Evolutionary conservation across 2,888 invertebrate genomes (phyloP), one percentile per base, ranked within the genome.

Genomic region (Malthinus flaveolus): DNA sequence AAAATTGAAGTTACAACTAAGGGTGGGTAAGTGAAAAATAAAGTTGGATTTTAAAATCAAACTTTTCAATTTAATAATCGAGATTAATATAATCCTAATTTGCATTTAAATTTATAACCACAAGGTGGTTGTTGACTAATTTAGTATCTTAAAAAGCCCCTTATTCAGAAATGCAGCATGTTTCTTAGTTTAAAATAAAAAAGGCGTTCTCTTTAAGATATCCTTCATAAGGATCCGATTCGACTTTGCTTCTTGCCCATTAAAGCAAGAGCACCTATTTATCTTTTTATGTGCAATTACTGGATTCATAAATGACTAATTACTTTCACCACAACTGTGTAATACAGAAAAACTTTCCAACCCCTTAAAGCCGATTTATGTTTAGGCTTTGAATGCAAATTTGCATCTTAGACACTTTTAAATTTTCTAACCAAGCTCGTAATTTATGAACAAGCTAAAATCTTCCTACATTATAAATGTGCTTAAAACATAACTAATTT

Each of bases 231-330:
- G 70, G 71, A 54, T 64, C 62, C 59, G 64, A 68, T 69, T 72
- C 69, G 50, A 62, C 58, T 59, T 65, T 59, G 62, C 62, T 58
- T 63, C 59, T 58, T 62, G 67, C 68, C 73, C 75, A 75, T 76
- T 76, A 75, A 74, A 71, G 70, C 69, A 64, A 68, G 70, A 73
- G 74, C 73, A 72, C 74, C 74, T 77, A 77, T 77, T 78, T 77
- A 78, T 78, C 77, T 77, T 77, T 77, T 78, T 77, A 77, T 75
- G 76, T 72, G 76, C 76, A 77, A 78, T 77, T 78, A 77, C 78
- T 73, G 74, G 75, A 73, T 76, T 76, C 77, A 76, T 78, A 77
- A 77, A 77, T 78, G 77, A 77, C 76, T 78, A 78, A 78, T 78
- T 77, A 75, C 75, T 70, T 72, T 68, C 63, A 70, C 73, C 73